Evolutionary conservation across 2,797 vertebrate species (phyloP).

Genomic region (Amniataba percoides): DNA sequence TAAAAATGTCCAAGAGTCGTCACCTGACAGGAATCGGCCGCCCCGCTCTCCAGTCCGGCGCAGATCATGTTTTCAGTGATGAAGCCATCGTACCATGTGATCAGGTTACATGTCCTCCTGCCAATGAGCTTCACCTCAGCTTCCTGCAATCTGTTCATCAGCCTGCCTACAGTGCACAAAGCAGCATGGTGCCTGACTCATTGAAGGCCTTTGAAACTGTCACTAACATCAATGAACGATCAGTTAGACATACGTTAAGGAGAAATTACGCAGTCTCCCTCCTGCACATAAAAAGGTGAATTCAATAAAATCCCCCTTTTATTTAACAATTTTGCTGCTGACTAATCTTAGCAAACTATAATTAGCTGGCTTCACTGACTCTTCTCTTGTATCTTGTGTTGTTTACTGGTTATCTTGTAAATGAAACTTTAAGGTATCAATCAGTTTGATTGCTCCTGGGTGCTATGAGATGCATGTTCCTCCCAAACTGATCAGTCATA

Average conservation of each 20-base stretch:
- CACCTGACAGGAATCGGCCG: conserved; percentile 70
- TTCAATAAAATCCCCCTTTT: neutral
- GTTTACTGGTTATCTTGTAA: neutral
- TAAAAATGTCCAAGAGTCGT: neutral
- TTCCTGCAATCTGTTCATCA: conserved; percentile 65
- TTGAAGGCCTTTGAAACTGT: neutral
- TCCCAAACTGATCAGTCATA: neutral
- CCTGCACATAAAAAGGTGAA: neutral
- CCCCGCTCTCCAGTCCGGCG: conserved; percentile 64
- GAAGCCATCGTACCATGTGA: conserved; percentile 57
- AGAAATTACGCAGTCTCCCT: neutral
- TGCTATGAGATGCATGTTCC: neutral
- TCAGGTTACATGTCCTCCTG: conserved; percentile 70
- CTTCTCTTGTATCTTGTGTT: neutral
- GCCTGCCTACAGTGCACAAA: conserved; percentile 17
- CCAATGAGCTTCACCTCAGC: conserved; percentile 75
- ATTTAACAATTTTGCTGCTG: neutral
- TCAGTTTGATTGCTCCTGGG: neutral
- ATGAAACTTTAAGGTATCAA: neutral
- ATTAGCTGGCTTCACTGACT: neutral
- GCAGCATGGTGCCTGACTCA: neutral
- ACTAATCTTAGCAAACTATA: neutral
- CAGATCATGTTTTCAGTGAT: conserved; percentile 78
- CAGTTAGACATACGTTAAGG: neutral
- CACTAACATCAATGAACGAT: neutral